Evolutionary conservation across 2,113 vertebrate genomes (phyloP), one percentile per base, ranked within the genome.

Genomic region (Chionomys nivalis): DNA sequence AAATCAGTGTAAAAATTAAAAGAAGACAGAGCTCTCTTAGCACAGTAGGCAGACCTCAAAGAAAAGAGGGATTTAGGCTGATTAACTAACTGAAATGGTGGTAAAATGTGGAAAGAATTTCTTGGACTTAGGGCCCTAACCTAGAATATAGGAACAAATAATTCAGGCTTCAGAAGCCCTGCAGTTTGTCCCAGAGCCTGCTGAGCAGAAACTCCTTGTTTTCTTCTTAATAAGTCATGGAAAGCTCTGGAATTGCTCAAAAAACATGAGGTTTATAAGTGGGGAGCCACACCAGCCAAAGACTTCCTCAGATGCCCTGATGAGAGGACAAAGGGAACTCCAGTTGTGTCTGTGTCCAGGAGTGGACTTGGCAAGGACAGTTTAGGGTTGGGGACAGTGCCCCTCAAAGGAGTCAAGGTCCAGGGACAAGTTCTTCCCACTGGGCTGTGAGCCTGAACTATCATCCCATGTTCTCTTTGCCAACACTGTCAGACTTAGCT

Each of bases 191-290:
- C 5, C 9, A 26, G 26, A 31, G 39, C 21, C n/a, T 76, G 55
- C 10, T 82, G 61, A 91, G 68, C 7, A 83, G 55, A 88, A 68
- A 49, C 6, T 55, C 49, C 24, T 28, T 78, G 31, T 83, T 87
- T 91, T 66, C 13, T 17, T 52, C 39, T 70, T 77, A 42, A 61
- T 94, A 21, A 88, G 39, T 49, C 55, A 42, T 28, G 26, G 66
- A 81, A 81, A 42, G 8, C 39, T 94, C 89, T 83, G 49, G 33
- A 83, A 88, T 94, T 91, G 61, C 42, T 68, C 16, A 88, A 66
- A 91, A 70, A 63, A 86, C 5, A 10, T 70, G 58, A 96, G 42
- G 58, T 33, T 73, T 91, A 23, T 49, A 36, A 36, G 21, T 39
- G 19, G 52, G 36, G 79, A 24, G 52, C 79, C 36, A 82, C 52